Conservation (phyloP, 2,797 vertebrate species). For the Lates japonicus region DNA sequence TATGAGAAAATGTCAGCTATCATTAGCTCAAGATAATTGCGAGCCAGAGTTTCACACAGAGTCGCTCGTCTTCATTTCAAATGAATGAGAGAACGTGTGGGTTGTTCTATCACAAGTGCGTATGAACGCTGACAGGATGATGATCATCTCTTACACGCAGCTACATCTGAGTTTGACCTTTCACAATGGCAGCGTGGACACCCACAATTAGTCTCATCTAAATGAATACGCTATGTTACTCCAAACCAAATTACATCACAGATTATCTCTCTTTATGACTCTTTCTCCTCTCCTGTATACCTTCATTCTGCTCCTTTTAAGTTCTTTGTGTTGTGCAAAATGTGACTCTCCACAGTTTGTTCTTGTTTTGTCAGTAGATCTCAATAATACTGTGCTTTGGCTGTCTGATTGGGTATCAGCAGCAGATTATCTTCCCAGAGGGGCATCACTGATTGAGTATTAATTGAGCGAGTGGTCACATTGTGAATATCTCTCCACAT, state of each 20-base stretch:
- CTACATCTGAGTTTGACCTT: conserved; percentile 70
- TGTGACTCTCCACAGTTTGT: conserved; percentile 1
- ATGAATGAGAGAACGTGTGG: conserved; percentile 46
- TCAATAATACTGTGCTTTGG: not conserved
- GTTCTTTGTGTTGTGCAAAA: not conserved
- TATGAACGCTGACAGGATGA: conserved; percentile 39
- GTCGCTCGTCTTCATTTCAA: conserved; percentile 41
- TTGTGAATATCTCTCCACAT: not conserved
- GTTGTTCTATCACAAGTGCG: conserved; percentile 32
- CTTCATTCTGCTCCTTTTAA: not conserved
- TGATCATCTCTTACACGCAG: conserved; percentile 53
- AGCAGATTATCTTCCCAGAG: not conserved
- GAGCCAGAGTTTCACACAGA: conserved; percentile 27
- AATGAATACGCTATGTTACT: conserved; percentile 44
- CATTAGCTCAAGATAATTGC: conserved; percentile 59
- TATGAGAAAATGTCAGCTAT: conserved; percentile 66
- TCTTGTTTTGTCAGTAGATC: conserved; percentile 5
- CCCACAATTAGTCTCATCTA: conserved; percentile 60
- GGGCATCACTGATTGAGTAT: not conserved
- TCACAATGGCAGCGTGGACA: conserved; percentile 48
- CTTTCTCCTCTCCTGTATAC: not conserved
- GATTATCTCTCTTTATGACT: not conserved
- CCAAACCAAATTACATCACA: conserved; percentile 51
- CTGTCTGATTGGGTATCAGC: not conserved
- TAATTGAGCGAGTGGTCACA: not conserved